phyloP scores from a whole-genome alignment of 1,140 invertebrate genomes.

The Drosophila pectinifera region DNA sequence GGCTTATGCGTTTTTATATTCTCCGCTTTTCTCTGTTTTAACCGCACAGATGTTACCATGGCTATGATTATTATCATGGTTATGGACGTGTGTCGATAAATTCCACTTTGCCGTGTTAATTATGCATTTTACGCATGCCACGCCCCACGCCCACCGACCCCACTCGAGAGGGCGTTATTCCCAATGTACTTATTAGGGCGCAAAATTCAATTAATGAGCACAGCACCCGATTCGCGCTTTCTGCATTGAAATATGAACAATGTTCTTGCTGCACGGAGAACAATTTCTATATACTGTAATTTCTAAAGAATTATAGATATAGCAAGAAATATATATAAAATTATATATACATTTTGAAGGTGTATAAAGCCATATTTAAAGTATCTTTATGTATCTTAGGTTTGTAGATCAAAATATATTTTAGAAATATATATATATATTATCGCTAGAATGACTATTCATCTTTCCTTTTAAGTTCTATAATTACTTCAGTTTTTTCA shows the following conservation, averaged over 20 bases:
- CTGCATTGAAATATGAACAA: conserved; percentile 25
- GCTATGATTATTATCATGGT: conserved; percentile 13
- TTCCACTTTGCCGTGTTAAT: conserved; percentile 22
- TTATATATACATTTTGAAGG: neutral
- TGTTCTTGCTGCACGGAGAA: neutral
- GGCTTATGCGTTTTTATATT: neutral
- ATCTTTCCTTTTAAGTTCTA: too few species aligned
- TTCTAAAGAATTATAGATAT: too few species aligned
- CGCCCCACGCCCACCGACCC: neutral
- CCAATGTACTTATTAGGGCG: conserved; percentile 63
- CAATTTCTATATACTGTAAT: neutral
- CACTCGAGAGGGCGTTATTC: conserved; percentile 11
- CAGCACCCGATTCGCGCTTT: conserved; percentile 26
- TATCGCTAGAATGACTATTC: too few species aligned
- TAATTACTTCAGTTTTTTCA: too few species aligned
- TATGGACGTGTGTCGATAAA: conserved; percentile 7
- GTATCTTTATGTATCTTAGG: too few species aligned
- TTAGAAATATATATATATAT: too few species aligned
- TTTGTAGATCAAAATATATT: too few species aligned
- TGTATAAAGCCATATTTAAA: too few species aligned
- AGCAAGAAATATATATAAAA: too few species aligned
- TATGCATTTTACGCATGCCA: conserved; percentile 34
- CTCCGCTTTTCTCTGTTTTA: neutral
- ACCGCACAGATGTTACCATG: conserved; percentile 17
- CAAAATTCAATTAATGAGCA: conserved; percentile 74